Base-by-base conservation (phyloP, 2,113 vertebrate genomes). In the Tylochromis polylepis region DNA sequence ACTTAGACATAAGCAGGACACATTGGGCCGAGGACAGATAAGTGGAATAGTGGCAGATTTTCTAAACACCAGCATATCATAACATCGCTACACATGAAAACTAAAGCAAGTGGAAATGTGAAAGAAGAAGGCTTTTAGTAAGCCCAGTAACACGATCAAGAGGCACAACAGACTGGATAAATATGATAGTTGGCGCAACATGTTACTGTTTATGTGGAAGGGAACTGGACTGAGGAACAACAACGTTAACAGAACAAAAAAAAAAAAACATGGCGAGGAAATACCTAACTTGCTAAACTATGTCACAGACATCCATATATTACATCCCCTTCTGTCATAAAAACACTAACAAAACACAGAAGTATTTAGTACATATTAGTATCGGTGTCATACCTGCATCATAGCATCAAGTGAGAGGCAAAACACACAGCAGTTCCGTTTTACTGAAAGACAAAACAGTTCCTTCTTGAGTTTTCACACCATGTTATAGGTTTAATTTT, bases 351-450 rank as follows among this genome's bases (percentile, higher is more conserved):
- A 77, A 79, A 86, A 83, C 10, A 70, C 34, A 86, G 80, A 93
- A 88, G 85, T 70, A 72, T 77, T 46, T 8, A 15, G 29, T 5
- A 55, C 4, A 85, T 9, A 70, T 56, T 2, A 80, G 4, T 8
- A 20, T 79, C 14, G 1, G 18, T 72, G 22, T 53, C 11, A 41
- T 31, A 57, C 8, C 24, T 41, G 20, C 58, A 70, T 55, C 20
- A 5, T 36, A 12, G 34, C 51, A 18, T 70, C 11, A 15, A 27
- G 12, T 27, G 11, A 81, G 20, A n/a, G 24, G 5, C 2, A 62
- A 56, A 83, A 4, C 77, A 56, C 27, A 72, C 80, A 79, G 31
- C 5, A 22, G 84, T 92, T 94, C 89, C 85, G 81, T 79, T 85
- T 89, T 80, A 11, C 2, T 14, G 6, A 38, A 16, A 41, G 12